Percentiles rank a stretch among this genome's conserved stretches.
Conservation (phyloP, 2,888 invertebrate species). For the Iphiclides podalirius region DNA sequence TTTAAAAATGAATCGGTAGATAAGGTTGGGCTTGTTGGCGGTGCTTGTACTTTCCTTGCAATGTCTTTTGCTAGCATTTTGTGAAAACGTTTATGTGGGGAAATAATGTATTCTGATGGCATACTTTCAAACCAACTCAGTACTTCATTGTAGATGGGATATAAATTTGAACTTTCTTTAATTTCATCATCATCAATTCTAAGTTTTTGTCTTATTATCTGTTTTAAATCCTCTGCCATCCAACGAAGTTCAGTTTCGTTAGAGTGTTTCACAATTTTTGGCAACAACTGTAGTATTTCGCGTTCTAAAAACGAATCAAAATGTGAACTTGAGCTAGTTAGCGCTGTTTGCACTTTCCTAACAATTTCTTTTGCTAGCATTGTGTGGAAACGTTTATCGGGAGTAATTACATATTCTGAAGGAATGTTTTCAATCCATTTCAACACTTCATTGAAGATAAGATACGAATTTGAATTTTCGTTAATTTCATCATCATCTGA, state of each 20-base stretch:
- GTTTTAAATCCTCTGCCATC: slow-evolving; percentile 2
- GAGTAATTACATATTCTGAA: slow-evolving; percentile 3
- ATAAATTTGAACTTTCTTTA: slow-evolving; percentile 11
- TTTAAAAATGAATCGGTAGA: slow-evolving; percentile 8
- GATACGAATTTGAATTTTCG: slow-evolving; percentile 5
- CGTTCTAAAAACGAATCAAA: slow-evolving; percentile 6
- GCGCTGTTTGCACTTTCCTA: background rate
- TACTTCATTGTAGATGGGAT: slow-evolving; percentile 7
- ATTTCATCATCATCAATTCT: background rate
- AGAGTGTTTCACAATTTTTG: slow-evolving; percentile 15
- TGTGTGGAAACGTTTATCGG: slow-evolving; percentile 7
- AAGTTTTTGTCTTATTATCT: background rate
- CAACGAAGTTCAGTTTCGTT: slow-evolving; percentile 4
- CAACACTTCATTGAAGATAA: slow-evolving; percentile 8
- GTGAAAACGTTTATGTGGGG: slow-evolving; percentile 7
- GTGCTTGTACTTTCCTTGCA: slow-evolving; percentile 2
- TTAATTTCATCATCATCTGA: background rate
- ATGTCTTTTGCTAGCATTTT: slow-evolving; percentile 10
- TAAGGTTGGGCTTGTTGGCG: background rate
- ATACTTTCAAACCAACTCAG: slow-evolving; percentile 12
- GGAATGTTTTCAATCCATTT: slow-evolving; percentile 17
- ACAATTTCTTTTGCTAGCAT: slow-evolving; percentile 11
- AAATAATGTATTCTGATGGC: slow-evolving; percentile 7
- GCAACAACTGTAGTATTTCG: slow-evolving; percentile 8
- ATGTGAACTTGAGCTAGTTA: background rate